phyloP scores from a whole-genome alignment of 2,888 invertebrate species.

The Papilio protenor region DNA sequence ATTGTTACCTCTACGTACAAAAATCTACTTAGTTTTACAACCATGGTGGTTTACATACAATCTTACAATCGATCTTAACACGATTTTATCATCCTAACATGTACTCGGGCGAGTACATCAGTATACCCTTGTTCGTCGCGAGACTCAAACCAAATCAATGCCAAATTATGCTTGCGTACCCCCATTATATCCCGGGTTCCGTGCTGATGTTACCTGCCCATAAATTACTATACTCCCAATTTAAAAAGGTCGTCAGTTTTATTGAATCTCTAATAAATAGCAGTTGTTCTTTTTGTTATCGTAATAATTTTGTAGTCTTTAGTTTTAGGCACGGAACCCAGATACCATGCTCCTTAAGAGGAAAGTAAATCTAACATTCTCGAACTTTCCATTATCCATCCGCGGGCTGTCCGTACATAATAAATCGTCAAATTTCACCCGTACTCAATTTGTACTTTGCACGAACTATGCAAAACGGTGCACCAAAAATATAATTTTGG shows the following conservation, averaged over 20 bases:
- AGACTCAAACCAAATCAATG: conserved; percentile 57
- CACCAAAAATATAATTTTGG: conserved; percentile 80
- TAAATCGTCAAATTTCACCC: conserved; percentile 47
- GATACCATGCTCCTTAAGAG: background rate
- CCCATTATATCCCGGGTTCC: conserved; percentile 48
- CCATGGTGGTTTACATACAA: conserved; percentile 78
- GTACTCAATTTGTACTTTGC: conserved; percentile 70
- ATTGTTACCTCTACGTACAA: conserved; percentile 81
- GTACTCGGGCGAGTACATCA: conserved; percentile 64
- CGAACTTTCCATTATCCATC: conserved; percentile 26
- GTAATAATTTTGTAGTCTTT: background rate
- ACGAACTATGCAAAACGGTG: conserved; percentile 75
- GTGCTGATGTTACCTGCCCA: conserved; percentile 1
- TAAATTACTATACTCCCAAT: background rate
- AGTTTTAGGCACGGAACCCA: conserved; percentile 30
- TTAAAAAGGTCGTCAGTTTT: background rate
- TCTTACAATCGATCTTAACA: conserved; percentile 65
- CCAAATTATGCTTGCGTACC: conserved; percentile 44
- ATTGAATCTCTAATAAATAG: background rate
- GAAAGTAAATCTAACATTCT: conserved; percentile 23
- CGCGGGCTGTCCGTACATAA: conserved; percentile 55
- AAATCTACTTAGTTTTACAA: conserved; percentile 84
- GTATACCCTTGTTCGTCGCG: conserved; percentile 62
- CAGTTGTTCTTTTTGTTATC: background rate
- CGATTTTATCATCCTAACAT: conserved; percentile 63